These are phyloP conservation scores for Penelope pileata DNA, from an alignment of 2,113 vertebrate genomes.

Conservation along the genomic window DNA sequence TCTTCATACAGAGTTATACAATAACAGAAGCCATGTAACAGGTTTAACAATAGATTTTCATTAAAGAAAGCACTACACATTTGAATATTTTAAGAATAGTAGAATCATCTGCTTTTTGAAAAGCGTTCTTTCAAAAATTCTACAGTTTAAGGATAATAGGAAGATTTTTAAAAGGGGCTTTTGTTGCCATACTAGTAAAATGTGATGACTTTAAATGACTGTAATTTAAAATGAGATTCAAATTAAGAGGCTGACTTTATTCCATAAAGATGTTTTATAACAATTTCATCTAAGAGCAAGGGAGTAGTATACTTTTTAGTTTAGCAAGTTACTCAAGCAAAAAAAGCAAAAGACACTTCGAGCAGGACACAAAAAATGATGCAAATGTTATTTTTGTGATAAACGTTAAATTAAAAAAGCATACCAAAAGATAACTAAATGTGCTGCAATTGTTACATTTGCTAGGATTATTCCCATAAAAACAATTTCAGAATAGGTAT, in stretches of 20 bases:
- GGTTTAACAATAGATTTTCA: neutral
- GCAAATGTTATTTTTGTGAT: neutral
- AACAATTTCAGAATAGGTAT: neutral
- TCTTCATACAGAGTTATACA: neutral
- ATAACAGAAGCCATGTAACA: neutral
- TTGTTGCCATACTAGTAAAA: conserved; percentile 1
- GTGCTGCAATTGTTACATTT: neutral
- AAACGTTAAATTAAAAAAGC: neutral
- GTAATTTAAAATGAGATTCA: neutral
- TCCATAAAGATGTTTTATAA: neutral
- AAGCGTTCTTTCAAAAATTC: neutral
- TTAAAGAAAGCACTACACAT: neutral
- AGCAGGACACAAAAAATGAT: neutral
- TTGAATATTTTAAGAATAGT: neutral
- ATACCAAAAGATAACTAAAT: neutral
- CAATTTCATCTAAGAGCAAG: neutral
- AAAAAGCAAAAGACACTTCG: neutral
- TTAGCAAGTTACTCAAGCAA: conserved; percentile 10
- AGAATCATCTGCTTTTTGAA: neutral
- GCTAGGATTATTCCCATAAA: neutral
- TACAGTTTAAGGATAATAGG: neutral
- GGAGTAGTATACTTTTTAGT: neutral
- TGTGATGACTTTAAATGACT: neutral
- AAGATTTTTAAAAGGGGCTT: neutral
- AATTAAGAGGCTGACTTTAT: neutral